phyloP scores from a whole-genome alignment of 2,888 invertebrate species.

The Baronia brevicornis region DNA sequence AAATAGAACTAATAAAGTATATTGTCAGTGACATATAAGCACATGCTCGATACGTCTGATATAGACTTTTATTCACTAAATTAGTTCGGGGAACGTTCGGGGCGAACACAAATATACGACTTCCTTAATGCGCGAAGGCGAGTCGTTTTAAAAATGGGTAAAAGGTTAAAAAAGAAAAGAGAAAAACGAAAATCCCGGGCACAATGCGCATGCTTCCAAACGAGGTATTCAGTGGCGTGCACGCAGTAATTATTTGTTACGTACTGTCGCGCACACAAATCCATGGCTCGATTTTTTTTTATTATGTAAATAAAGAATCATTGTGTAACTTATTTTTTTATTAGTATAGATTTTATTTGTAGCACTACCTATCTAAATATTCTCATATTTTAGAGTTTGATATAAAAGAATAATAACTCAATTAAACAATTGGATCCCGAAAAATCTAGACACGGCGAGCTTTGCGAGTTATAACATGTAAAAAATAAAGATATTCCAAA shows the following conservation, averaged over 20 bases:
- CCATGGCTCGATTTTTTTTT: constrained; percentile 1
- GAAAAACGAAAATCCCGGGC: constrained; percentile 33
- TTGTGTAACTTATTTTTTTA: no score
- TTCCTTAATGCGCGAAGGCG: constrained; percentile 41
- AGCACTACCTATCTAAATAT: no score
- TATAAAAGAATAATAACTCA: no score
- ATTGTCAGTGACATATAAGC: constrained; percentile 39
- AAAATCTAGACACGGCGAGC: no score
- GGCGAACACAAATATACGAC: constrained; percentile 47
- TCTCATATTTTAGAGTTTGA: no score
- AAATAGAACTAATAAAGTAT: constrained; percentile 56
- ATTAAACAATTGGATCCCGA: no score
- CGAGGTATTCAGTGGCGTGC: constrained; percentile 50
- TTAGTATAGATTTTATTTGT: no score
- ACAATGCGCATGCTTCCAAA: constrained; percentile 56
- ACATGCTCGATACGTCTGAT: constrained; percentile 38
- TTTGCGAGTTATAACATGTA: no score
- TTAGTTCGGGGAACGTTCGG: constrained; percentile 53
- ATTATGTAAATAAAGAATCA: no score
- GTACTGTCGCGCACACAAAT: constrained; percentile 36
- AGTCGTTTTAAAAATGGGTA: constrained; percentile 50
- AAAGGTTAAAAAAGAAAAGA: constrained; percentile 45
- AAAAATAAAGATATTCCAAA: no score
- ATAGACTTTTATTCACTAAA: constrained; percentile 55
- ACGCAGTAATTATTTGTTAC: constrained; percentile 49